Evolutionary conservation across 2,113 vertebrate species (phyloP), one percentile per base, ranked within the genome.

Genomic region (Leptodactylus fuscus): DNA sequence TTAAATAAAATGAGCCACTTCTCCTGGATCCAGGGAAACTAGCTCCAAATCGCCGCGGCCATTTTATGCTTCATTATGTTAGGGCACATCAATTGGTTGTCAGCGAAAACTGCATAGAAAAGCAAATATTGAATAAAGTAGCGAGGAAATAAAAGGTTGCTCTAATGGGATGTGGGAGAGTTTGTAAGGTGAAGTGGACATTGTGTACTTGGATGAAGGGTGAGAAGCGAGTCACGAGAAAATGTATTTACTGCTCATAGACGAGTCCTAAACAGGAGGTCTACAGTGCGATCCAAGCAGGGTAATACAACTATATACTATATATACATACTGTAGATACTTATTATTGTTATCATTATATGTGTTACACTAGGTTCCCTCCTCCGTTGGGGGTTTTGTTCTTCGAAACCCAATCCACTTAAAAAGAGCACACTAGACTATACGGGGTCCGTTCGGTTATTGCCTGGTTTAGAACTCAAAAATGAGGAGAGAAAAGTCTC

Each of bases 1-100:
- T 86, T 82, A 82, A 87, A 75, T 85, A 91, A 88, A 82, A 74
- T 16, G 29, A 51, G 48, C 75, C 82, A 82, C 53, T 86, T 75
- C 60, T 16, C 22, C 65, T 87, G 76, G 44, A 51, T 87, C 88
- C 74, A 87, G 81, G 20, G 81, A 81, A 80, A 86, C 65, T 18
- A 83, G 41, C 83, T 85, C 13, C 4, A 36, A 2, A n/a, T 24
- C 34, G 3, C 36, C 3, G 8, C 62, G 27, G 0, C 87, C 13
- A 58, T 0, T 76, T 32, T 24, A 9, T 41, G 74, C 49, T 71
- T 55, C 70, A 2, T 1, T 20, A 10, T 11, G 58, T 5, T 0
- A 4, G 79, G 24, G 34, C 65, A 85, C 83, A 85, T 79, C 62
- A 70, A 70, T 70, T 49, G 75, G 60, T 58, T 79, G 62, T 85